These are phyloP conservation scores for Crocallis elinguaria DNA, from an alignment of 2,888 invertebrate genomes.

Conservation along the genomic window DNA sequence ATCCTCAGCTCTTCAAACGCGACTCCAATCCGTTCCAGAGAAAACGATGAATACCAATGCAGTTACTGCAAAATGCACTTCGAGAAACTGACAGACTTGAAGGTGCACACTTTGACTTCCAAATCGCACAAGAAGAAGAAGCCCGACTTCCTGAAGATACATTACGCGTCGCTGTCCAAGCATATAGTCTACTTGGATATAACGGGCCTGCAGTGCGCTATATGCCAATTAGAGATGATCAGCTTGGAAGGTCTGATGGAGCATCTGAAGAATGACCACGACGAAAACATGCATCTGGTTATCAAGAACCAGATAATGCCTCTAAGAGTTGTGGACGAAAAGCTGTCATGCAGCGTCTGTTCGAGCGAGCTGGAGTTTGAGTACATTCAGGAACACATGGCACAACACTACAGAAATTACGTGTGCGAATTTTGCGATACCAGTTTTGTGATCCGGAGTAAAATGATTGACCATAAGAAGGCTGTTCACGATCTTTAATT, in stretches of 20 bases:
- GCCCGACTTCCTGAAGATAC: conserved; percentile 55
- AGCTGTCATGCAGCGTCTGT: conserved; percentile 52
- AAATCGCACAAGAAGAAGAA: conserved; percentile 38
- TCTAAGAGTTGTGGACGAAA: conserved; percentile 45
- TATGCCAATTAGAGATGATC: conserved; percentile 51
- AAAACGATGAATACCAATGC: conserved; percentile 58
- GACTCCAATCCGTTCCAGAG: conserved; percentile 60
- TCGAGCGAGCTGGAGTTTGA: conserved; percentile 46
- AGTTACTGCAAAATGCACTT: conserved; percentile 66
- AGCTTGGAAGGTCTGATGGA: conserved; percentile 56
- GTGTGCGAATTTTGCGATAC: conserved; percentile 66
- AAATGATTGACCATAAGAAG: conserved; percentile 60
- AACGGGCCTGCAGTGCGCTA: conserved; percentile 55
- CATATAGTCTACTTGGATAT: conserved; percentile 67
- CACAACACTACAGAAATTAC: conserved; percentile 66
- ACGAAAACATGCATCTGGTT: conserved; percentile 57
- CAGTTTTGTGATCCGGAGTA: conserved; percentile 52
- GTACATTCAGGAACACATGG: conserved; percentile 67
- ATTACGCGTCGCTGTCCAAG: conserved; percentile 48
- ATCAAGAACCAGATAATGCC: conserved; percentile 67
- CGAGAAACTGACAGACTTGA: conserved; percentile 55
- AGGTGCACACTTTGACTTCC: conserved; percentile 51
- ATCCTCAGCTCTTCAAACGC: conserved; percentile 63
- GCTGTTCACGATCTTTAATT: conserved; percentile 50
- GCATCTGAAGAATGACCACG: conserved; percentile 58